Conservation (phyloP, 2,113 vertebrate genomes). For the Petrocephalus zakoni region DNA sequence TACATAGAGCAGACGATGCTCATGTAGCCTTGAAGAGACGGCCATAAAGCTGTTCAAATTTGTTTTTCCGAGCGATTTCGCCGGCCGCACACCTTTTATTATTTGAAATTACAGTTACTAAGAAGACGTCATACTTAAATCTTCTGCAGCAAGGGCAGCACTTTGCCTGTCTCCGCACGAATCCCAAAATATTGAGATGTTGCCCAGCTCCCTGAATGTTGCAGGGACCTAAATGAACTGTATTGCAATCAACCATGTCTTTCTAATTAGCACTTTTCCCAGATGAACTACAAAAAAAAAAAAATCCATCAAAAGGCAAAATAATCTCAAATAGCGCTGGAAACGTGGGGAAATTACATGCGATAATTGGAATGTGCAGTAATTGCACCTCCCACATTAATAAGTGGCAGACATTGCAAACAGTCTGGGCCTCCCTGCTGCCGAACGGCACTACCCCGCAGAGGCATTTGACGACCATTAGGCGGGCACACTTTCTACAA, state of each 20-base stretch:
- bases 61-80: not conserved
- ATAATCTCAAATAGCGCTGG: not conserved
- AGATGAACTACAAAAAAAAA: constrained; percentile 22
- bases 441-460: constrained; percentile 7
- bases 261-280: constrained; percentile 25
- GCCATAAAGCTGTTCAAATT: not conserved
- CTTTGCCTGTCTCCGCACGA: too few species aligned
- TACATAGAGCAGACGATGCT: not conserved
- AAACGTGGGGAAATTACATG: constrained; percentile 38
- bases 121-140: not conserved
- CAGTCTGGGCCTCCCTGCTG: constrained; percentile 2
- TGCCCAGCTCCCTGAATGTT: not conserved
- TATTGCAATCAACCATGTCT: constrained; percentile 24
- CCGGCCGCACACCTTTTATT: not conserved
- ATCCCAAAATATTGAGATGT: not conserved
- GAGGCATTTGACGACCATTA: constrained; percentile 15
- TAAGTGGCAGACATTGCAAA: constrained; percentile 44
- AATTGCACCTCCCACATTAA: constrained; percentile 44
- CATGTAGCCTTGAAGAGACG: not conserved
- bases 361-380: constrained; percentile 40
- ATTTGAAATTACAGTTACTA: not conserved
- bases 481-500: not conserved
- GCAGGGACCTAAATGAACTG: not conserved
- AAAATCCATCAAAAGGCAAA: constrained; percentile 31
- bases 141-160: not conserved